These are phyloP conservation scores for Eupelmus urozonus DNA, from an alignment of 2,888 invertebrate genomes.

Conservation along the genomic window DNA sequence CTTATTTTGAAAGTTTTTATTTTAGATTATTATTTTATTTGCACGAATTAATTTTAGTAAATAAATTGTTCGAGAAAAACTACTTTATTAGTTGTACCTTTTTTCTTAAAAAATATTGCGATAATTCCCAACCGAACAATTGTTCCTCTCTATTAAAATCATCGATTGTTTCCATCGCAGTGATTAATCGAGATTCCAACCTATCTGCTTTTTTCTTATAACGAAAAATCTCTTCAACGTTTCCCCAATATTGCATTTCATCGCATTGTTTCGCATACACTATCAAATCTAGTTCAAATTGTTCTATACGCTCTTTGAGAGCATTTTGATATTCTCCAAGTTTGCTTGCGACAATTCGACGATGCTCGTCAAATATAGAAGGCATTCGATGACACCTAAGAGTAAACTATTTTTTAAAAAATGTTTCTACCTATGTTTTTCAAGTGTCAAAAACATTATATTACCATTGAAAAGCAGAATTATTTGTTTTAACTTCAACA, in stretches of 20 bases:
- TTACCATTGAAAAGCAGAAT: constrained; percentile 90
- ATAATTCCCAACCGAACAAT: constrained; percentile 90
- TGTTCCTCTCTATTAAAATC: constrained; percentile 94
- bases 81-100: too few species aligned
- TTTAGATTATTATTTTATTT: too few species aligned
- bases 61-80: too few species aligned
- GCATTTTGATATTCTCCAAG: constrained; percentile 91
- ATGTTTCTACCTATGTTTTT: background rate
- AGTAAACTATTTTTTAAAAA: background rate
- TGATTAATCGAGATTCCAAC: constrained; percentile 84
- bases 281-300: constrained; percentile 90
- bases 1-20: too few species aligned
- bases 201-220: constrained; percentile 90
- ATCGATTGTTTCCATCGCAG: constrained; percentile 89
- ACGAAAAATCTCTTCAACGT: constrained; percentile 88
- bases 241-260: constrained; percentile 92
- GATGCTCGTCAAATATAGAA: constrained; percentile 89
- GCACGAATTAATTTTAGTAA: too few species aligned
- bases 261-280: constrained; percentile 88
- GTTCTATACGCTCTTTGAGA: constrained; percentile 87
- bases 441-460: too few species aligned
- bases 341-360: constrained; percentile 88
- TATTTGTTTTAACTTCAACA: constrained; percentile 92
- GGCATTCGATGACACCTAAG: constrained; percentile 85
- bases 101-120: constrained; percentile 92